Evolutionary conservation across 2,797 vertebrate species (phyloP).

Genomic region (Diplodus puntazzo): DNA sequence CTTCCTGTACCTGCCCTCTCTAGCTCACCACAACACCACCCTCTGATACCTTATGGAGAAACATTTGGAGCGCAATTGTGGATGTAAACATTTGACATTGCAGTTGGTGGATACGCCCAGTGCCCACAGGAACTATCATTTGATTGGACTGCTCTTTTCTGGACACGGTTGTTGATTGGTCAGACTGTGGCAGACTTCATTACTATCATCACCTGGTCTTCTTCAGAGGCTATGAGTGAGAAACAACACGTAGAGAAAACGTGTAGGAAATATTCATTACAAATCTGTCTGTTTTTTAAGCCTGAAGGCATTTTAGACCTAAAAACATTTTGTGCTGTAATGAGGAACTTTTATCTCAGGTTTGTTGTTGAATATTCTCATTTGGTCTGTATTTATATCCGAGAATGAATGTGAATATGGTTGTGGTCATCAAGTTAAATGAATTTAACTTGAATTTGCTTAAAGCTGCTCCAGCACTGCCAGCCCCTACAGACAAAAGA

Average conservation of each 20-base stretch:
- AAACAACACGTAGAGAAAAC: conserved; percentile 4
- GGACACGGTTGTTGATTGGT: conserved; percentile 22
- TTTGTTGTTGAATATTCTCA: conserved; percentile 4
- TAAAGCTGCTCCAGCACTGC: no score
- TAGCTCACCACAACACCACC: conserved; percentile 75
- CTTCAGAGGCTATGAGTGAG: neutral
- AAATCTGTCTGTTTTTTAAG: neutral
- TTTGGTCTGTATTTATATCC: neutral
- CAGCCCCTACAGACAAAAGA: no score
- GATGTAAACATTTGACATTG: conserved; percentile 10
- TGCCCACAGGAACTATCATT: neutral
- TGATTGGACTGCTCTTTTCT: conserved; percentile 15
- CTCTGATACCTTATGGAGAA: conserved; percentile 34
- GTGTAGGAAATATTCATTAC: conserved; percentile 21
- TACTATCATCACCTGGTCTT: neutral
- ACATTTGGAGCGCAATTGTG: neutral
- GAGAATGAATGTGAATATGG: neutral
- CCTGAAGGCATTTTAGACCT: neutral
- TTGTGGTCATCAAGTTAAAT: no score
- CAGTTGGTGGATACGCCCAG: neutral
- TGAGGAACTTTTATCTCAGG: neutral
- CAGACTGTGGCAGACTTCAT: conserved; percentile 1
- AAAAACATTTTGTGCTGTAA: neutral
- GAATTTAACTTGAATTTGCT: neutral
- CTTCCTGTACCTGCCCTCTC: conserved; percentile 85